Conservation (phyloP, 2,113 vertebrate genomes). For the Nycticebus coucang region DNA sequence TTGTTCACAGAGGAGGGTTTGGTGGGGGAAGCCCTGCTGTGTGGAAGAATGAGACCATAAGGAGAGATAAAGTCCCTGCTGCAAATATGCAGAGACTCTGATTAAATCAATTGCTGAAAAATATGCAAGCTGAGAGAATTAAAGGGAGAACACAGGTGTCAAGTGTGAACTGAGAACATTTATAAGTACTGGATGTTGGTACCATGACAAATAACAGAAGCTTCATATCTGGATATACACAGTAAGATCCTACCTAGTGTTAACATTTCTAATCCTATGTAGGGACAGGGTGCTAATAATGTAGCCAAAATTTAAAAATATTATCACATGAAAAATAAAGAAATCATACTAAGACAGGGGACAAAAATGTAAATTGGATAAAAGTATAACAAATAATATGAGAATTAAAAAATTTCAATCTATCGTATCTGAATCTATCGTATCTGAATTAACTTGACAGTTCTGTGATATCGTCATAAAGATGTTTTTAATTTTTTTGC, state of each 20-base stretch:
- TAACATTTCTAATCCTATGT: neutral
- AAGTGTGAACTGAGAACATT: neutral
- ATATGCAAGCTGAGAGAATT: neutral
- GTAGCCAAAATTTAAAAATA: neutral
- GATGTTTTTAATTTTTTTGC: no score
- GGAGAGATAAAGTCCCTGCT: neutral
- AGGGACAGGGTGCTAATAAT: neutral
- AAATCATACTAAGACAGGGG: neutral
- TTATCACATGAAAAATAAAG: neutral
- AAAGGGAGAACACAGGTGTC: neutral
- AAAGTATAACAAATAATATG: neutral
- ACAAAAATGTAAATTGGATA: neutral
- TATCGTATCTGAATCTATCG: neutral
- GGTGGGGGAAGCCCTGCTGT: neutral
- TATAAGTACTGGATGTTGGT: neutral
- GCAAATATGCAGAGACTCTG: neutral
- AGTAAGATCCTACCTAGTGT: neutral
- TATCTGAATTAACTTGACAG: neutral
- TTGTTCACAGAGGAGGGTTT: neutral
- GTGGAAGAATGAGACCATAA: neutral
- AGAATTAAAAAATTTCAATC: neutral
- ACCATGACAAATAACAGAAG: neutral
- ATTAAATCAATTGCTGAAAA: neutral
- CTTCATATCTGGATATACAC: neutral
- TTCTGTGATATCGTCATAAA: neutral